These are phyloP conservation scores for Campylomormyrus numenius DNA, from an alignment of 2,113 vertebrate genomes.

Conservation along the genomic window DNA sequence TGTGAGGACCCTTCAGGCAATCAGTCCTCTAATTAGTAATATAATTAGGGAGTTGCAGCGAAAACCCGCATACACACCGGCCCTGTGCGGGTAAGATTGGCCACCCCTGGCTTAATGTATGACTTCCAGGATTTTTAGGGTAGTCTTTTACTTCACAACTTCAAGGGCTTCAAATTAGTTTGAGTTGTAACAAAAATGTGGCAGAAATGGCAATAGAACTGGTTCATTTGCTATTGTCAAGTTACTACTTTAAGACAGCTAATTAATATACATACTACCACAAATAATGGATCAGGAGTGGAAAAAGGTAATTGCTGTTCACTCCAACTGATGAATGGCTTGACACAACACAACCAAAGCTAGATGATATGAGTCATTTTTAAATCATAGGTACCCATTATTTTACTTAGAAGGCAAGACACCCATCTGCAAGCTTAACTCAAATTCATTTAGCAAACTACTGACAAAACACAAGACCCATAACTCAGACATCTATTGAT, in stretches of 20 bases:
- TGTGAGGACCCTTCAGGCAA: too few relatives aligned
- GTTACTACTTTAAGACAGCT: neutral
- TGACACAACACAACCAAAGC: neutral
- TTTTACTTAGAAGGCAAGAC: neutral
- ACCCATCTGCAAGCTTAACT: neutral
- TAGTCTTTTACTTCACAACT: neutral
- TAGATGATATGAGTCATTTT: neutral
- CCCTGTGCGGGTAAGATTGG: too few relatives aligned
- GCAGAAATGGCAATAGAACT: neutral
- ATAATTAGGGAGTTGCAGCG: too few relatives aligned
- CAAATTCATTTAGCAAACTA: neutral
- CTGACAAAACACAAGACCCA: neutral
- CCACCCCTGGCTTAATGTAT: neutral
- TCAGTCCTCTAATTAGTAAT: too few relatives aligned
- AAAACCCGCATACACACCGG: too few relatives aligned
- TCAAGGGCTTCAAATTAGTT: neutral
- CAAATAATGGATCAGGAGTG: neutral
- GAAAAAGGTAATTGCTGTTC: neutral
- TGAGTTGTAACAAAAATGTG: neutral
- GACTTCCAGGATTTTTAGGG: neutral
- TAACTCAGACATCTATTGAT: neutral
- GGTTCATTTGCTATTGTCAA: neutral
- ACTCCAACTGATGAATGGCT: neutral
- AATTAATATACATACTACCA: neutral
- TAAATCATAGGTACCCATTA: neutral